Percentiles rank a stretch among this genome's conserved stretches.
These are phyloP conservation scores for Pandemis heparana DNA, from an alignment of 2,888 invertebrate species.

Conservation along the genomic window DNA sequence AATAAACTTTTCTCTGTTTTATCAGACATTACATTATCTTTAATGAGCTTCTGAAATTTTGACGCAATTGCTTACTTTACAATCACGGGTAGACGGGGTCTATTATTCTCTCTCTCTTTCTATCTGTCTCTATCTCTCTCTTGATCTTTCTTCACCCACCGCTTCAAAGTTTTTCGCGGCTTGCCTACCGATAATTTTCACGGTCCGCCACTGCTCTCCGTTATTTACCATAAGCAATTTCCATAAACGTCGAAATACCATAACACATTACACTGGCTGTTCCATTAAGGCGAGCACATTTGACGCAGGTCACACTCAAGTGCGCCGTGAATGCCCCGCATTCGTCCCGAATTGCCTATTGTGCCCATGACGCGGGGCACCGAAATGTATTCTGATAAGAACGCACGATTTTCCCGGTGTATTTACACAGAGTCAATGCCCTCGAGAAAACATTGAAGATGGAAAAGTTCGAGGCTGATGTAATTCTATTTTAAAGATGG, in stretches of 20 bases:
- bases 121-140: neutral
- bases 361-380: neutral
- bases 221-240: neutral
- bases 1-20: no score
- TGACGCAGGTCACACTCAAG: conserved; percentile 8
- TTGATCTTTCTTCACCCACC: neutral
- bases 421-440: neutral
- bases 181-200: no score
- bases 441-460: neutral
- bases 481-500: neutral
- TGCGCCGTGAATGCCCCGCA: conserved; percentile 4
- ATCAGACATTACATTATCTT: no score
- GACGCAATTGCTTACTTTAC: no score
- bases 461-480: neutral
- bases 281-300: neutral
- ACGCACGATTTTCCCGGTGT: conserved; percentile 1
- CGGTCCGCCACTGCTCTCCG: neutral
- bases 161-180: neutral
- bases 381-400: conserved; percentile 11
- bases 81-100: no score
- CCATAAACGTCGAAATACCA: neutral
- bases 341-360: conserved; percentile 6
- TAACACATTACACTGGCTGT: neutral
- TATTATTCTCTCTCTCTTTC: no score
- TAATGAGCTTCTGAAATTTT: no score